Evolutionary conservation across 2,797 vertebrate species (phyloP), one percentile per base, ranked within the genome.

Genomic region (Xenentodon cancila): DNA sequence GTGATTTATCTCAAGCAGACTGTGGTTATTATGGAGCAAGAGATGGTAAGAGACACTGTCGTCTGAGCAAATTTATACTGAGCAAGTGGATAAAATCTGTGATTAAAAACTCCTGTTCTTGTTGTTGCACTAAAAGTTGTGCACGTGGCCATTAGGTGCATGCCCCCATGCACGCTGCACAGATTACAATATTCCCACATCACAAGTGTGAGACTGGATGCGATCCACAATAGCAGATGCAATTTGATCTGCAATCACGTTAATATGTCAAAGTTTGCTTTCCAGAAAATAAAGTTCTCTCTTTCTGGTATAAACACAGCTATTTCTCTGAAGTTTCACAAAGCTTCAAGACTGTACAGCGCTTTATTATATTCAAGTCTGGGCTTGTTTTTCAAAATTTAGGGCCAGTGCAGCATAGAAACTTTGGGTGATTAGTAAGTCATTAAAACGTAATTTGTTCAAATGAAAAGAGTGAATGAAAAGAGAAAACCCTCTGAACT

Each of bases 1-100:
- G 76, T 64, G 79, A 75, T 88, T 91, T 87, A 91, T 91, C 85
- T 79, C 67, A 79, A 42, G 52, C 71, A 85, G 71, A 77, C 69
- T 69, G 53, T 70, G 62, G 75, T 82, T 86, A 82, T 85, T 84
- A 88, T 68, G 75, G 80, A 71, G 80, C 76, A 47, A 79, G 73
- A 75, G 73, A 68, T 17, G 9, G 63, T 81, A 77, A 83, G 74
- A 83, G 67, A 80, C 73, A 78, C 75, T 47, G 56, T 69, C 84
- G 73, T 64, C 59, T 61, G 71, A 68, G 64, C 72, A 83, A 85
- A 81, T 77, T 71, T 81, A 80, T 66, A 72, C 56, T 52, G 54
- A 51, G 69, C 27, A 67, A 56, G 73, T 59, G 79, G 81, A 84
- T 82, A 76, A 84, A 84, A 75, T 68, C 59, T 17, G 45, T 82